phyloP scores from a whole-genome alignment of 1,140 invertebrate genomes.

The Drosophila tani region DNA sequence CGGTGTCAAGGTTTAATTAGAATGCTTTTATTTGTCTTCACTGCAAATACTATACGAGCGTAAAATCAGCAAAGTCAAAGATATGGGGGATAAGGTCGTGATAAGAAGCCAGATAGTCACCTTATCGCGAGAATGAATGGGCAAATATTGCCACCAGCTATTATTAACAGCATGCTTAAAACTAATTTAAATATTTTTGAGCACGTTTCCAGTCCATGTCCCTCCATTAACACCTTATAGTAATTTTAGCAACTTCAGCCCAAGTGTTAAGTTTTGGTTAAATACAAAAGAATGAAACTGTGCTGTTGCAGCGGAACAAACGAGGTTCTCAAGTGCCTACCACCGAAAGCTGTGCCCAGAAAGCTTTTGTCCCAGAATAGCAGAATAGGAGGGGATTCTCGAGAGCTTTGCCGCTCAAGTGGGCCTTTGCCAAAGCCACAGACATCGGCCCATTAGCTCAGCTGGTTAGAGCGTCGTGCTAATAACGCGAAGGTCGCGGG shows the following conservation, averaged over 20 bases:
- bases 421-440: constrained; percentile 3
- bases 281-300: constrained; percentile 23
- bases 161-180: constrained; percentile 56
- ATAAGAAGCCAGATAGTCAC: constrained; percentile 12
- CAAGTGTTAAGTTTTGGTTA: constrained; percentile 49
- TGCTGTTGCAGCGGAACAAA: constrained; percentile 5
- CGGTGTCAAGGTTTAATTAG: constrained; percentile 41
- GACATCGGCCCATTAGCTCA: constrained; percentile 85
- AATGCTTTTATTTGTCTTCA: constrained; percentile 27
- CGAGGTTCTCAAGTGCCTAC: not conserved
- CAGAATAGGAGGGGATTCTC: not conserved
- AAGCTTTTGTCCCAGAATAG: constrained; percentile 27
- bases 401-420: constrained; percentile 20
- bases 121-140: constrained; percentile 10
- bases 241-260: constrained; percentile 16
- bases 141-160: constrained; percentile 34
- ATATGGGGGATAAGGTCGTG: constrained; percentile 16
- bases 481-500: constrained; percentile 88
- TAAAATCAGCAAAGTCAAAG: constrained; percentile 17
- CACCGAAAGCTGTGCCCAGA: constrained; percentile 17
- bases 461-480: constrained; percentile 86
- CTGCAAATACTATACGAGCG: constrained; percentile 13
- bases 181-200: constrained; percentile 34
- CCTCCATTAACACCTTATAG: constrained; percentile 36
- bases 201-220: constrained; percentile 44